Conservation (phyloP, 2,797 vertebrate genomes). For the Masticophis lateralis region DNA sequence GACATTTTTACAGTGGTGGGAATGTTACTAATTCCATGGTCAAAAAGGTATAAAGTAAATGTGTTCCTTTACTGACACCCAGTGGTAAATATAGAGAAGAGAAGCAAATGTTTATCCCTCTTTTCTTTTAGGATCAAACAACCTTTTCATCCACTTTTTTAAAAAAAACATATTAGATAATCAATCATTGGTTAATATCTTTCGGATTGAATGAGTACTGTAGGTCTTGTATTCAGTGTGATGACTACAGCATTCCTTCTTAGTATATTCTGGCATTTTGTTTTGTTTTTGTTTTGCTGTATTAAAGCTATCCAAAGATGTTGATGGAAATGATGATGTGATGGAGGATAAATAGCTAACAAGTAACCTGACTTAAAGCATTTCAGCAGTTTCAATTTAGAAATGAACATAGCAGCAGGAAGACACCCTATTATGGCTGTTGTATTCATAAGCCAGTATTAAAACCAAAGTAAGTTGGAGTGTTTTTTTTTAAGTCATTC, state of each 20-base stretch:
- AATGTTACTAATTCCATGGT: background rate
- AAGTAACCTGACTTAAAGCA: background rate
- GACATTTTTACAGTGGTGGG: background rate
- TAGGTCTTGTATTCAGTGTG: background rate
- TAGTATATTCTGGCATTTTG: background rate
- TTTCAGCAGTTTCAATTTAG: background rate
- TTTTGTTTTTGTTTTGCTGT: background rate
- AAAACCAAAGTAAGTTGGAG: background rate
- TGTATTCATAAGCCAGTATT: background rate
- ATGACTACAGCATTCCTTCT: background rate
- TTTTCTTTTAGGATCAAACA: background rate
- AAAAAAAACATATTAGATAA: background rate
- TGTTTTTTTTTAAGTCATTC: background rate
- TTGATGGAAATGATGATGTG: background rate
- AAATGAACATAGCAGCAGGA: background rate
- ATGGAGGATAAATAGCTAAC: background rate
- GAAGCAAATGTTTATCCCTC: background rate
- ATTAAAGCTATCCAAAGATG: background rate
- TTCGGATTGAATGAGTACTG: background rate
- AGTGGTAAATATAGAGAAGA: conserved; percentile 13
- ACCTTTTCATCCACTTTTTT: background rate
- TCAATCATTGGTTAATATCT: background rate
- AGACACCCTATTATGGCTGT: background rate
- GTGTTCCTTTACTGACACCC: conserved; percentile 51
- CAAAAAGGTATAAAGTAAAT: background rate